Conservation (phyloP, 2,113 vertebrate genomes). For the Podarcis cretensis region DNA sequence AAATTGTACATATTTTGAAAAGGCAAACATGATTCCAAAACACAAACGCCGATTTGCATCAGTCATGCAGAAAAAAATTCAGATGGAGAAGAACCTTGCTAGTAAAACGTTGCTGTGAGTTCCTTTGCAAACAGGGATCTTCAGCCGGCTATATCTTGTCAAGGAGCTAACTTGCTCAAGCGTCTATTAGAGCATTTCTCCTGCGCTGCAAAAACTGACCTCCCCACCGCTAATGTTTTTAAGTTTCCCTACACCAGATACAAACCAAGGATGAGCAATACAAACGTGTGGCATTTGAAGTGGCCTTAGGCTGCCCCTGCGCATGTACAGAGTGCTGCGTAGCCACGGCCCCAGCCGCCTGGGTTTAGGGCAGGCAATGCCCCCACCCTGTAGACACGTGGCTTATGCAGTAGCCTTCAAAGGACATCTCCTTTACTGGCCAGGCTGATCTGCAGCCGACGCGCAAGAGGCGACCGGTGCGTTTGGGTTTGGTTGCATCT, state of each 20-base stretch:
- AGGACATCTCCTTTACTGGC: neutral
- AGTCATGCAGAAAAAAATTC: neutral
- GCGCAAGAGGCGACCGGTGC: neutral
- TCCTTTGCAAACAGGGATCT: neutral
- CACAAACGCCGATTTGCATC: neutral
- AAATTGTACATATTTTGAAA: neutral
- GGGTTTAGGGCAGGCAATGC: neutral
- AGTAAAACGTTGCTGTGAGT: neutral
- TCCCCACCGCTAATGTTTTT: neutral
- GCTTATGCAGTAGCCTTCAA: neutral
- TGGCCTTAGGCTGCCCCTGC: neutral
- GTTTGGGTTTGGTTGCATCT: neutral
- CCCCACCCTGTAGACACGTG: no score
- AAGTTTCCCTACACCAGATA: neutral
- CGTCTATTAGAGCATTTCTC: neutral
- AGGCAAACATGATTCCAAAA: neutral
- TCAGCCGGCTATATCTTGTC: neutral
- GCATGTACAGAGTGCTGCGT: neutral
- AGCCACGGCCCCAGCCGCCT: neutral
- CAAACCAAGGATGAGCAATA: neutral
- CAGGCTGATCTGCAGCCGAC: neutral
- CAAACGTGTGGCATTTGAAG: neutral
- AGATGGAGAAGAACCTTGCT: no score
- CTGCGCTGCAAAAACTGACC: neutral
- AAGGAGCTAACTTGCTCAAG: neutral